phyloP scores from a whole-genome alignment of 2,113 vertebrate species.

The Neopipo cinnamomea region DNA sequence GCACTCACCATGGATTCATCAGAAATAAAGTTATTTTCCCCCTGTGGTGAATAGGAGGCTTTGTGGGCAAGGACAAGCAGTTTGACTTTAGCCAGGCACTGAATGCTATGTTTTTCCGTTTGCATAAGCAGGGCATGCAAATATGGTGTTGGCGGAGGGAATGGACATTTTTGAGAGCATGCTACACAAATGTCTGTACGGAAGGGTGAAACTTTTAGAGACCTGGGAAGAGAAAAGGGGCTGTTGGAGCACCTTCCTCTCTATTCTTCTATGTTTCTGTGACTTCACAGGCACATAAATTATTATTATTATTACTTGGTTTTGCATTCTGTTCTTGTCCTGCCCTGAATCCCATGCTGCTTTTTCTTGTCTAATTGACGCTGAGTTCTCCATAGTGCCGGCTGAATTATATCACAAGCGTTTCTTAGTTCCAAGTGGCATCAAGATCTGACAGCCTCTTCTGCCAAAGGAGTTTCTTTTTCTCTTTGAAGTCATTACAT shows the following conservation, averaged over 20 bases:
- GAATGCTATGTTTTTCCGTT: background rate
- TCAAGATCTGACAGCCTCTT: background rate
- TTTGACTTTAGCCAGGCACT: background rate
- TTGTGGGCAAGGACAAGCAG: fast-evolving
- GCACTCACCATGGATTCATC: background rate
- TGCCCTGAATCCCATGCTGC: fast-evolving
- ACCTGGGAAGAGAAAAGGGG: background rate
- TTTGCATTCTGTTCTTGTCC: background rate
- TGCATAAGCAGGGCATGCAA: background rate
- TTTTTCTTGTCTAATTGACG: background rate
- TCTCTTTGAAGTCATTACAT: background rate
- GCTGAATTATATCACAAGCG: background rate
- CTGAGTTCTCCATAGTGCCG: background rate
- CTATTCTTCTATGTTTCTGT: background rate
- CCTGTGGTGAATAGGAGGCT: background rate
- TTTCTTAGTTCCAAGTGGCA: background rate
- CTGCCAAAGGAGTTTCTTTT: background rate
- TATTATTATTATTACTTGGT: background rate
- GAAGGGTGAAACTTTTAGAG: background rate
- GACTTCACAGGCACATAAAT: background rate
- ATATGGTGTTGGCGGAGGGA: background rate
- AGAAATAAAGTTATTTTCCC: background rate
- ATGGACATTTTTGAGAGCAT: background rate
- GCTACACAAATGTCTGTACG: background rate
- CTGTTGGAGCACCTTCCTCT: background rate